Conservation (phyloP, 2,797 vertebrate genomes). For the Mormyrops boulengeri region DNA sequence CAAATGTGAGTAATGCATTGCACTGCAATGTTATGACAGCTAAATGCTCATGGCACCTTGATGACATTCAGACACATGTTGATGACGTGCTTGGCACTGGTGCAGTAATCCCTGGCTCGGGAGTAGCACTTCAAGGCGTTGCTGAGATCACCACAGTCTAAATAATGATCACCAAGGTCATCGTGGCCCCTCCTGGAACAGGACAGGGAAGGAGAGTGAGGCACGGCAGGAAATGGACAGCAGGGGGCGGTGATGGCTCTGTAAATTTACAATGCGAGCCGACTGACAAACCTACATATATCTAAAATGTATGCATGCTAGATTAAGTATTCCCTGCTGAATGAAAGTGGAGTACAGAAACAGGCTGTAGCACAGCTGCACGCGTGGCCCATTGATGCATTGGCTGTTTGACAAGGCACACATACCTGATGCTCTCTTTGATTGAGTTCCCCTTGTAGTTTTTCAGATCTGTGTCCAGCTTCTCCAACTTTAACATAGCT, state of each 20-base stretch:
- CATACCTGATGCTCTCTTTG: conserved; percentile 95
- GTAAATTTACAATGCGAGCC: background rate
- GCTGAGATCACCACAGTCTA: conserved; percentile 96
- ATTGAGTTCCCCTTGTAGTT: conserved; percentile 99
- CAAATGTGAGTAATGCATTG: background rate
- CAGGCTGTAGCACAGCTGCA: background rate
- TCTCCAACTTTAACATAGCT: conserved; percentile 93
- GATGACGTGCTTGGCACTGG: conserved; percentile 96
- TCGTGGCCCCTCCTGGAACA: conserved; percentile 84
- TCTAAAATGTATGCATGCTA: background rate
- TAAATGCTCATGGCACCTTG: conserved; percentile 68
- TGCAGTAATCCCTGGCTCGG: conserved; percentile 93
- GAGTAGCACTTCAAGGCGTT: conserved; percentile 98
- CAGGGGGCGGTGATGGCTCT: background rate
- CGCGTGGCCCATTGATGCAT: background rate
- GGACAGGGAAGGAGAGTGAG: background rate
- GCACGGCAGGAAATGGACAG: background rate
- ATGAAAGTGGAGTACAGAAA: background rate
- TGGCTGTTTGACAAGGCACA: background rate
- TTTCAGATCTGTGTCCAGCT: conserved; percentile 95
- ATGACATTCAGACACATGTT: conserved; percentile 99
- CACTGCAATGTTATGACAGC: background rate
- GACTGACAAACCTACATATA: background rate
- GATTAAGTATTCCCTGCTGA: background rate
- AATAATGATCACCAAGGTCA: conserved; percentile 92